These are phyloP conservation scores for Porites divaricata DNA, from an alignment of 92 coral and sea anemone species.

Conservation along the genomic window DNA sequence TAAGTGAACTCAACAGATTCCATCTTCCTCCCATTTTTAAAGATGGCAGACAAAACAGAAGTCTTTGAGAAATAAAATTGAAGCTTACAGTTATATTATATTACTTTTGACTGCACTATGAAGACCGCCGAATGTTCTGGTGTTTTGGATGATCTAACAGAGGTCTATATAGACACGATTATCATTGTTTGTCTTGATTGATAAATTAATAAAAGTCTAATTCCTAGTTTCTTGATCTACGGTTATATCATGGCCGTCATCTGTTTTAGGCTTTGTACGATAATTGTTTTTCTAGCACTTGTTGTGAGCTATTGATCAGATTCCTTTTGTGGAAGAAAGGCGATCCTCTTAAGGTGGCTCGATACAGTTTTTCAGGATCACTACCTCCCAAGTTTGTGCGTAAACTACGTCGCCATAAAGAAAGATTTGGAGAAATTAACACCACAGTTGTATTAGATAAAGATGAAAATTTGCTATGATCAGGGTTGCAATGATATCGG, in stretches of 20 bases:
- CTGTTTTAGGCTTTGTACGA: too few species aligned
- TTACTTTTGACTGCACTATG: not conserved
- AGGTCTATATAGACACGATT: not conserved
- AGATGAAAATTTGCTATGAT: too few species aligned
- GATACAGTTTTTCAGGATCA: too few species aligned
- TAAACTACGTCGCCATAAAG: too few species aligned
- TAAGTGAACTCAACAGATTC: constrained; percentile 11
- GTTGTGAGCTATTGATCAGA: not conserved
- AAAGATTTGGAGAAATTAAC: too few species aligned
- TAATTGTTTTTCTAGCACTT: not conserved
- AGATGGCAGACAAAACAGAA: constrained; percentile 2
- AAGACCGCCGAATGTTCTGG: not conserved
- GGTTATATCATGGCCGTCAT: not conserved
- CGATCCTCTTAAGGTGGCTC: too few species aligned
- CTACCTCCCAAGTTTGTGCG: too few species aligned
- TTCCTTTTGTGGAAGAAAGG: not conserved
- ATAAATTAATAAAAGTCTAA: not conserved
- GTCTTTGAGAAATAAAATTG: not conserved
- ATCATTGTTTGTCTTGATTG: not conserved
- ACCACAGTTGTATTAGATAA: too few species aligned
- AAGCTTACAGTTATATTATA: not conserved
- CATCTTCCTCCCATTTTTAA: constrained; percentile 36
- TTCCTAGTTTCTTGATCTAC: not conserved
- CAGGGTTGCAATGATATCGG: too few species aligned
- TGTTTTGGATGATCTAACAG: not conserved